phyloP scores from a whole-genome alignment of 2,888 invertebrate genomes.

The Cataglyphis livida region DNA sequence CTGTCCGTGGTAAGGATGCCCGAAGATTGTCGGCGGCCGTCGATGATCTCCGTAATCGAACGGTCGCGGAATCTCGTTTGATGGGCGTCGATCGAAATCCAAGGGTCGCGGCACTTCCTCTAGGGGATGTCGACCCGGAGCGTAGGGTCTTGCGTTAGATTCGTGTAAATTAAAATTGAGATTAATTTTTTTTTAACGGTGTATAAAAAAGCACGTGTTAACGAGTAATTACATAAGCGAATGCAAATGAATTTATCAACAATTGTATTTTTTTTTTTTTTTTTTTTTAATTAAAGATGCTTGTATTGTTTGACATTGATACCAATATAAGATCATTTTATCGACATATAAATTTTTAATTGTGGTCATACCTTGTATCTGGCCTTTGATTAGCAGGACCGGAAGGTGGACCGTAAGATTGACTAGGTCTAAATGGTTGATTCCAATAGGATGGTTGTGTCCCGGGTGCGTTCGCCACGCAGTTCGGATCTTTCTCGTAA shows the following conservation, averaged over 20 bases:
- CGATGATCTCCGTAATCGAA: constrained; percentile 54
- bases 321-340: neutral
- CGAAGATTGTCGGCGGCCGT: constrained; percentile 64
- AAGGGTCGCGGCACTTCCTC: constrained; percentile 52
- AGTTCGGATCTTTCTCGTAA: constrained; percentile 92
- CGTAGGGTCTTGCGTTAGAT: constrained; percentile 24
- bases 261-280: constrained; percentile 8
- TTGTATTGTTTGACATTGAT: neutral
- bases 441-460: constrained; percentile 45
- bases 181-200: neutral
- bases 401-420: constrained; percentile 16
- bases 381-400: constrained; percentile 1
- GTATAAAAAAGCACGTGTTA: neutral
- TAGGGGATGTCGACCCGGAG: constrained; percentile 34
- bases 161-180: neutral
- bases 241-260: constrained; percentile 1
- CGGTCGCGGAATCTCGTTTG: constrained; percentile 49
- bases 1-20: neutral
- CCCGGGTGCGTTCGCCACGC: constrained; percentile 74
- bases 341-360: neutral
- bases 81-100: constrained; percentile 44
- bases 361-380: constrained; percentile 18
- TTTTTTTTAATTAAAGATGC: neutral
- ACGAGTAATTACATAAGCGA: neutral
- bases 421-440: constrained; percentile 43